Percentiles rank a stretch among this genome's conserved stretches.
Conservation (phyloP, 2,113 vertebrate species). For the Phoxinus phoxinus region DNA sequence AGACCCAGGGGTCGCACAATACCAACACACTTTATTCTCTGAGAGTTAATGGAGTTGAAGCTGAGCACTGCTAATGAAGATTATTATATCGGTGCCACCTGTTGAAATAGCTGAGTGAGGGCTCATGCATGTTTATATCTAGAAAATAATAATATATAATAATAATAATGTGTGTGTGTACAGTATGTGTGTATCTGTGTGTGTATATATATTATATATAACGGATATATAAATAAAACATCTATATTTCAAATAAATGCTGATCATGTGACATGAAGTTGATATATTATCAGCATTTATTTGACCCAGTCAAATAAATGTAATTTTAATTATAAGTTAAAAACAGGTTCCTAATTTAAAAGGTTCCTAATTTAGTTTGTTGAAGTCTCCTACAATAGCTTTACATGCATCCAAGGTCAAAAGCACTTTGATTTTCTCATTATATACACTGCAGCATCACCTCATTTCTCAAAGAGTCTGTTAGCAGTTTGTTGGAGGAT, state of each 20-base stretch:
- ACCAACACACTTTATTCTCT: background rate
- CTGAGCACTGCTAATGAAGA: background rate
- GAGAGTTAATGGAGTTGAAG: background rate
- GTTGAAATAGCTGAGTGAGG: background rate
- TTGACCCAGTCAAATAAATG: too few relatives aligned
- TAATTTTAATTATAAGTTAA: too few relatives aligned
- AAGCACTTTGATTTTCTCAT: too few relatives aligned
- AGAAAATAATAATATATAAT: background rate
- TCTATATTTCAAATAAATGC: too few relatives aligned
- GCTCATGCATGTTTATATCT: background rate
- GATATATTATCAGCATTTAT: too few relatives aligned
- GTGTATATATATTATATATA: too few relatives aligned
- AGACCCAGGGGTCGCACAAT: conserved; percentile 25
- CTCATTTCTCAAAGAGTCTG: too few relatives aligned
- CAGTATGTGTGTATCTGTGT: background rate
- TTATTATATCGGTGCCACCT: background rate
- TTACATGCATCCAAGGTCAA: too few relatives aligned
- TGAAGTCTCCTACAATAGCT: background rate
- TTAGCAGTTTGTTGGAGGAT: too few relatives aligned
- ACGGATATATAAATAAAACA: too few relatives aligned
- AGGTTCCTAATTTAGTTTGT: background rate
- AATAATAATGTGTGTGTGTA: background rate
- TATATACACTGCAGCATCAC: too few relatives aligned
- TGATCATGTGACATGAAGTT: too few relatives aligned
- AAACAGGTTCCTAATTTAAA: background rate